Percentiles rank a stretch among this genome's conserved stretches.
phyloP scores from a whole-genome alignment of 23 tunicate genomes.

The Clavelina lepadiformis region DNA sequence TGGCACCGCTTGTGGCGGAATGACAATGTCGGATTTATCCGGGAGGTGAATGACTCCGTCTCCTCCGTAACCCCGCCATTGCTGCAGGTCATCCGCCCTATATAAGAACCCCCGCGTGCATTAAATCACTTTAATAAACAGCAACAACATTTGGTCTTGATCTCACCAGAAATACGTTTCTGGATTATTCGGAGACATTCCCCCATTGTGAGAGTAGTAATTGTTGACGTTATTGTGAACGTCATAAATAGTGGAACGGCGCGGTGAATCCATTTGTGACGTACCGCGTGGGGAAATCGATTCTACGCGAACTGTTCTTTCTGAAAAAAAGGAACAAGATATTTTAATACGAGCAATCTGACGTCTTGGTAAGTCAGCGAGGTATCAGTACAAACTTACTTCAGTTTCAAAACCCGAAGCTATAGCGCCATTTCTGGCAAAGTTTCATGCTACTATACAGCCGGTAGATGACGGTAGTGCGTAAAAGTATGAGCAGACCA shows the following conservation, averaged over 20 bases:
- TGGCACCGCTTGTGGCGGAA: conserved; percentile 79
- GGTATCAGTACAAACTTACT: too few relatives aligned
- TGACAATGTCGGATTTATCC: conserved; percentile 54
- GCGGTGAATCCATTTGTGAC: too few relatives aligned
- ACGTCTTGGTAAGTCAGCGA: too few relatives aligned
- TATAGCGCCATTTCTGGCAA: too few relatives aligned
- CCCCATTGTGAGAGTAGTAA: background rate
- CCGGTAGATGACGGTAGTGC: background rate
- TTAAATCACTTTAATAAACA: too few relatives aligned
- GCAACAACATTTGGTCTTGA: too few relatives aligned
- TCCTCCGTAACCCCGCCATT: conserved; percentile 65
- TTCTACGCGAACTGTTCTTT: conserved; percentile 6
- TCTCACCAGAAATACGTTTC: too few relatives aligned
- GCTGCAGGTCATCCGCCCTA: conserved; percentile 17
- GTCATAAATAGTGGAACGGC: too few relatives aligned
- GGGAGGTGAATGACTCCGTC: conserved; percentile 68
- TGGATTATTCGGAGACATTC: too few relatives aligned
- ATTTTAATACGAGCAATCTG: too few relatives aligned
- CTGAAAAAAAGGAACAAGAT: background rate
- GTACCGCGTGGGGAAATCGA: background rate
- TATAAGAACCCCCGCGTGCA: too few relatives aligned
- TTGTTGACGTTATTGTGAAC: background rate
- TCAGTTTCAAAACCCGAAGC: too few relatives aligned
- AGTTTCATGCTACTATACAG: background rate
- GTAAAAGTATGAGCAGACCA: background rate